Evolutionary conservation across 2,888 invertebrate species (phyloP).

Genomic region (Aphrophora alni): DNA sequence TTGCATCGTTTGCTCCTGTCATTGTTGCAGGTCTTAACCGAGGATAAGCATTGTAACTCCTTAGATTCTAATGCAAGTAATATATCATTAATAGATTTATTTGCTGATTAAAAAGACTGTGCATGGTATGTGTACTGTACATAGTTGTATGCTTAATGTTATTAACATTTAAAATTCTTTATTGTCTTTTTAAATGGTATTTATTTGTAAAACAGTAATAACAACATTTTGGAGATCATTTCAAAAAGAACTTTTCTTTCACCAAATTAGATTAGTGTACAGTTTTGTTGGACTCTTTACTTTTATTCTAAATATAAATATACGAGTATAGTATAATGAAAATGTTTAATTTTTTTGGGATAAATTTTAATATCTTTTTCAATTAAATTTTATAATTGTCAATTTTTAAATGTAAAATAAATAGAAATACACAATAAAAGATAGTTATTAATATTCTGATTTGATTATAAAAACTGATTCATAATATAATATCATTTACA

Average conservation of each 20-base stretch:
- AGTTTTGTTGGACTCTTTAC: no score
- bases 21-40: constrained; percentile 48
- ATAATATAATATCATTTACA: no score
- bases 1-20: constrained; percentile 12
- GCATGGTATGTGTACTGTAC: not conserved
- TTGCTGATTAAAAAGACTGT: constrained; percentile 17
- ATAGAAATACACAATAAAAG: no score
- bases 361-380: no score
- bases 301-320: no score
- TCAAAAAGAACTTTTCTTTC: not conserved
- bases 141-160: not conserved
- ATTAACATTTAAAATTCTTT: not conserved
- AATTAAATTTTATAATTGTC: no score
- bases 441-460: no score
- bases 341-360: no score
- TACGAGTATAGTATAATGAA: no score
- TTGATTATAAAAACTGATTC: no score
- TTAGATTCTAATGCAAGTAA: not conserved
- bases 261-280: no score
- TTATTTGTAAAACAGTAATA: not conserved
- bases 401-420: no score
- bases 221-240: not conserved
- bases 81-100: constrained; percentile 29
- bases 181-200: not conserved
- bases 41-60: constrained; percentile 38